These are phyloP conservation scores for Sussaba pulchella DNA, from an alignment of 2,888 invertebrate species.

Conservation along the genomic window DNA sequence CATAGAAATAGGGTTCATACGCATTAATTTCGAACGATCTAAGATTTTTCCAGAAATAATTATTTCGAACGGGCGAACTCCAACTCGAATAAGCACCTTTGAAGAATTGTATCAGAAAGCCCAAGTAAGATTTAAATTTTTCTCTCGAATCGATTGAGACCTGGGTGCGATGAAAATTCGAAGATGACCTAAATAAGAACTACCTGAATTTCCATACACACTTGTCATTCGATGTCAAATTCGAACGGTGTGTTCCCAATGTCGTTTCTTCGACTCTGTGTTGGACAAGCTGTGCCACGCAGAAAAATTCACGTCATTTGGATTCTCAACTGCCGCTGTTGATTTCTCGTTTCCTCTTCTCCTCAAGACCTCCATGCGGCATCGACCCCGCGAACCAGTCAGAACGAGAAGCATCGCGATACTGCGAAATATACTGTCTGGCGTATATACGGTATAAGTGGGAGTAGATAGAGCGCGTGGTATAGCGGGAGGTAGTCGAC, in stretches of 20 bases:
- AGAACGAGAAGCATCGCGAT: constrained; percentile 23
- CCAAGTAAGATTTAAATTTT: too few species aligned
- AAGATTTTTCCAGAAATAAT: too few species aligned
- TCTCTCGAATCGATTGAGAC: too few species aligned
- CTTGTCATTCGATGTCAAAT: constrained; percentile 41
- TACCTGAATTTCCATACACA: too few species aligned
- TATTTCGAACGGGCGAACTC: too few species aligned
- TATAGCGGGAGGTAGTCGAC: constrained; percentile 7
- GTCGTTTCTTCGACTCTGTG: constrained; percentile 13
- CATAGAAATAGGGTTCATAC: too few species aligned
- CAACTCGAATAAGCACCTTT: too few species aligned
- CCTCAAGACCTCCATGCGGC: neutral
- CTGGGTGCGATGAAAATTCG: too few species aligned
- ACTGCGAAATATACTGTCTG: constrained; percentile 30
- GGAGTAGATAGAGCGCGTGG: constrained; percentile 10
- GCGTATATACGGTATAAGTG: constrained; percentile 1
- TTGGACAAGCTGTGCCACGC: constrained; percentile 10
- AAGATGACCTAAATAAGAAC: too few species aligned
- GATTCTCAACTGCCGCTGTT: constrained; percentile 25
- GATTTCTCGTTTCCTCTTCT: constrained; percentile 16
- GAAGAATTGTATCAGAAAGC: too few species aligned
- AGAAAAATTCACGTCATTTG: constrained; percentile 21
- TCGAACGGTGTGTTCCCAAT: constrained; percentile 21
- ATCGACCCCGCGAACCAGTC: constrained; percentile 4
- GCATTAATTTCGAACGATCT: too few species aligned